Conservation (phyloP, 2,797 vertebrate genomes). For the Clarias platycephalus region DNA sequence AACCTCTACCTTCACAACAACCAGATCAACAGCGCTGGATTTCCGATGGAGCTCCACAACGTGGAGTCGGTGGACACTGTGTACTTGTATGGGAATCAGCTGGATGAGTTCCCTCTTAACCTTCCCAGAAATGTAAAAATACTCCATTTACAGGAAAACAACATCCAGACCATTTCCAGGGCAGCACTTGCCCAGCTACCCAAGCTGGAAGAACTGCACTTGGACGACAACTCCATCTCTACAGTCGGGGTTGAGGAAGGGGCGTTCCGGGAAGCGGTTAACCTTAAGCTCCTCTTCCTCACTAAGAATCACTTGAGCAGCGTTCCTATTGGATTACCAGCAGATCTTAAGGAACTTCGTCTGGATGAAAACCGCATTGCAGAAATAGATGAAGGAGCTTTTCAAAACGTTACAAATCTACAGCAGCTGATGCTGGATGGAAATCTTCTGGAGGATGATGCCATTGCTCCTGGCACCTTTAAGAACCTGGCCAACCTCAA, state of each 20-base stretch:
- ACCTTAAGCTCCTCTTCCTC: constrained; percentile 93
- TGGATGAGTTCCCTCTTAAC: constrained; percentile 97
- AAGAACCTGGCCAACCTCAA: constrained; percentile 87
- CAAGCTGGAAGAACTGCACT: constrained; percentile 89
- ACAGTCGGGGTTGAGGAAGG: constrained; percentile 96
- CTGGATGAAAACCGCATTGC: constrained; percentile 96
- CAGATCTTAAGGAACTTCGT: constrained; percentile 89
- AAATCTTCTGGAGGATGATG: constrained; percentile 92
- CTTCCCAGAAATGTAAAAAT: constrained; percentile 90
- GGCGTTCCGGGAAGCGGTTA: constrained; percentile 90
- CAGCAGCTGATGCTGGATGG: constrained; percentile 93
- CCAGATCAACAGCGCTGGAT: constrained; percentile 99
- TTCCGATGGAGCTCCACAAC: constrained; percentile 90
- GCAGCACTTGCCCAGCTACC: constrained; percentile 90
- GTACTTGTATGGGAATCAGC: constrained; percentile 92
- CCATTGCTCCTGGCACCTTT: constrained; percentile 91
- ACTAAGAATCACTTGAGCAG: constrained; percentile 98
- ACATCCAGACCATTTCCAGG: constrained; percentile 95
- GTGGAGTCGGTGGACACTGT: constrained; percentile 92
- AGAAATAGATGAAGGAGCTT: constrained; percentile 89
- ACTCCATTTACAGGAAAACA: constrained; percentile 97
- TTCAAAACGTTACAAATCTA: constrained; percentile 90
- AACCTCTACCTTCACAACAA: constrained; percentile 98
- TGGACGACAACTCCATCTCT: constrained; percentile 98
- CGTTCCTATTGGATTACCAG: constrained; percentile 90